A percentile compares a stretch with the other conserved stretches of the same genome.
phyloP scores from a whole-genome alignment of 2,113 vertebrate genomes.

The Zosterops lateralis region DNA sequence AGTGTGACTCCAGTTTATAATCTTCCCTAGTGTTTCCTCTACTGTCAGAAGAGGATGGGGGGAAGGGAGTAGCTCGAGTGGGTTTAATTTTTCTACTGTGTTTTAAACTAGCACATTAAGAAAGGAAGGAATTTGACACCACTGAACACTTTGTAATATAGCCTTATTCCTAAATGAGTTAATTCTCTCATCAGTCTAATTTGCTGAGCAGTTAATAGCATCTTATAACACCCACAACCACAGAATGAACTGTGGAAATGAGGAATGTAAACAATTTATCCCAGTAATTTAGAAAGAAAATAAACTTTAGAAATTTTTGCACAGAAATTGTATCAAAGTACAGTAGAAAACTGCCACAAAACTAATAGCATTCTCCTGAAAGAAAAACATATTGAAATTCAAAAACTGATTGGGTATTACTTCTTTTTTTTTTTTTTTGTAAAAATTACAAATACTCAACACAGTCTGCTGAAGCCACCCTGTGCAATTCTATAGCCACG shows the following conservation, averaged over 20 bases:
- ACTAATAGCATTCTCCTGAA: neutral
- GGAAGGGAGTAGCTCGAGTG: neutral
- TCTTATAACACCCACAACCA: neutral
- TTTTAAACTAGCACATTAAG: neutral
- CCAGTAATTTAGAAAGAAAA: neutral
- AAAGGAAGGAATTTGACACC: neutral
- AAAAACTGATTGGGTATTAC: accelerated
- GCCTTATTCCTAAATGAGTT: neutral
- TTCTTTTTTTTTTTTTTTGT: neutral
- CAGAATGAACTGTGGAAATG: neutral
- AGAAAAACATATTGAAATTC: neutral
- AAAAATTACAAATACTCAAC: neutral
- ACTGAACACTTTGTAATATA: neutral
- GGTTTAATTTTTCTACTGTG: neutral
- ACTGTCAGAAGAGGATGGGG: too few species aligned
- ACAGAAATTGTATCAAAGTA: neutral
- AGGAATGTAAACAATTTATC: neutral
- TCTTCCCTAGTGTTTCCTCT: neutral
- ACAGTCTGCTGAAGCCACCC: neutral
- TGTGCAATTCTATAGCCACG: neutral
- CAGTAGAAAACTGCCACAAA: neutral
- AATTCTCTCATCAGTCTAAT: neutral
- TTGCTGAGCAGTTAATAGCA: neutral
- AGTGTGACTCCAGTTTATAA: neutral
- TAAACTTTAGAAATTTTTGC: neutral